Percentiles rank a stretch among this genome's conserved stretches.
These are phyloP conservation scores for Ornithoptera alexandrae DNA, from an alignment of 2,888 invertebrate genomes.

Conservation along the genomic window DNA sequence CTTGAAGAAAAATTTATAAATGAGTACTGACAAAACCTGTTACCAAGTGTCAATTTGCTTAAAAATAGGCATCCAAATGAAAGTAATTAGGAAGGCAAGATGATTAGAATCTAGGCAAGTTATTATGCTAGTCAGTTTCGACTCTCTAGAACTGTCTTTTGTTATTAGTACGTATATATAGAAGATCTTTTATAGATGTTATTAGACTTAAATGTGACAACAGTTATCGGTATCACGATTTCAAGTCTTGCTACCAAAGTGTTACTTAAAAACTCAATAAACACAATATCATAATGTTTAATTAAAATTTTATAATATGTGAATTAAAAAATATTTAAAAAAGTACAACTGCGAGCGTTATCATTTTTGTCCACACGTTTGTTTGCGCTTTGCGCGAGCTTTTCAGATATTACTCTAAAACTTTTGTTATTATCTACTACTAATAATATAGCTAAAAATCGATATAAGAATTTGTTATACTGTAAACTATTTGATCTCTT, in stretches of 20 bases:
- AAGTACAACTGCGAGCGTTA: too few species aligned
- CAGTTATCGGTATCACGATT: not conserved
- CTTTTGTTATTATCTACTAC: too few species aligned
- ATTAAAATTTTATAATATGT: too few species aligned
- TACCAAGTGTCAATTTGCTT: not conserved
- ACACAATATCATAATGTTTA: too few species aligned
- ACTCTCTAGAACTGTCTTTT: constrained; percentile 17
- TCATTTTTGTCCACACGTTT: too few species aligned
- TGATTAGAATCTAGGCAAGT: not conserved
- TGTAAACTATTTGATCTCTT: too few species aligned
- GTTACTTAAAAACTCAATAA: not conserved
- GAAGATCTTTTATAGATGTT: constrained; percentile 2
- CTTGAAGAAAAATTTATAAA: too few species aligned
- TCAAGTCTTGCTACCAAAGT: not conserved
- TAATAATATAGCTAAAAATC: too few species aligned
- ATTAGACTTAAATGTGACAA: not conserved
- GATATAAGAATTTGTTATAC: too few species aligned
- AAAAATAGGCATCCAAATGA: not conserved
- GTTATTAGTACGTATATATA: constrained; percentile 4
- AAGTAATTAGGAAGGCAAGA: not conserved
- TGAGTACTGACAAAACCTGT: not conserved
- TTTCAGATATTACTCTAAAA: too few species aligned
- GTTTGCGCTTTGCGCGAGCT: too few species aligned
- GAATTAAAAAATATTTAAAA: too few species aligned
- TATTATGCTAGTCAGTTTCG: constrained; percentile 26